Evolutionary conservation across 2,888 invertebrate species (phyloP).

Genomic region (Agrotis exclamationis): DNA sequence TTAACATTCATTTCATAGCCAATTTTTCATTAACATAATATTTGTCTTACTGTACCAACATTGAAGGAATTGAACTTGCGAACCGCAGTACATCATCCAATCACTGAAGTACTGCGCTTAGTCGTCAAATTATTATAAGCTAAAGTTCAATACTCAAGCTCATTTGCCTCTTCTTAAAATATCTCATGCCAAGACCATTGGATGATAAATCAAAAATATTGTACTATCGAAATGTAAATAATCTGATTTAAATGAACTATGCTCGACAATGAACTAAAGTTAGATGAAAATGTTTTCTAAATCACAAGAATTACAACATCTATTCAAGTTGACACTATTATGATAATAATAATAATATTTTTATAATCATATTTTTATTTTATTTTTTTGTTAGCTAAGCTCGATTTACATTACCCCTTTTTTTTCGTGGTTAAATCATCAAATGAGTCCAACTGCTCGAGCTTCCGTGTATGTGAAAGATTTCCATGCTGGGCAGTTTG

Average conservation of each 20-base stretch:
- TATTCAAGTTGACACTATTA: conserved; percentile 3
- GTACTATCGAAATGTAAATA: conserved; percentile 21
- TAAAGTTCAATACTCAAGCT: conserved; percentile 7
- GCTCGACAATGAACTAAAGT: background rate
- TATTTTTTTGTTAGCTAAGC: background rate
- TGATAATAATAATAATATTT: conserved; percentile 1
- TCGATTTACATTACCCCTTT: background rate
- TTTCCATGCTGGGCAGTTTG: too few relatives aligned
- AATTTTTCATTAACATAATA: conserved; percentile 2
- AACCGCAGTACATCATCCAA: too few relatives aligned
- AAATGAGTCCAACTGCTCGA: too few relatives aligned
- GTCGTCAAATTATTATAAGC: conserved; percentile 6
- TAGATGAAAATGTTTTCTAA: background rate
- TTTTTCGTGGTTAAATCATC: too few relatives aligned
- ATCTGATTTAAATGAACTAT: conserved; percentile 15
- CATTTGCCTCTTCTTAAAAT: background rate
- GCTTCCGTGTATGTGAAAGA: too few relatives aligned
- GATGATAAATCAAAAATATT: conserved; percentile 8
- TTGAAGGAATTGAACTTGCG: background rate
- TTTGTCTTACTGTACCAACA: background rate
- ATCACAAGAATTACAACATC: background rate
- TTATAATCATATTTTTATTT: conserved; percentile 6
- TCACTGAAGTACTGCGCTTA: too few relatives aligned
- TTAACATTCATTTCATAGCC: background rate
- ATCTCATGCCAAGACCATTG: conserved; percentile 42